phyloP scores from a whole-genome alignment of 2,113 vertebrate genomes.

The Indicator maculatus region DNA sequence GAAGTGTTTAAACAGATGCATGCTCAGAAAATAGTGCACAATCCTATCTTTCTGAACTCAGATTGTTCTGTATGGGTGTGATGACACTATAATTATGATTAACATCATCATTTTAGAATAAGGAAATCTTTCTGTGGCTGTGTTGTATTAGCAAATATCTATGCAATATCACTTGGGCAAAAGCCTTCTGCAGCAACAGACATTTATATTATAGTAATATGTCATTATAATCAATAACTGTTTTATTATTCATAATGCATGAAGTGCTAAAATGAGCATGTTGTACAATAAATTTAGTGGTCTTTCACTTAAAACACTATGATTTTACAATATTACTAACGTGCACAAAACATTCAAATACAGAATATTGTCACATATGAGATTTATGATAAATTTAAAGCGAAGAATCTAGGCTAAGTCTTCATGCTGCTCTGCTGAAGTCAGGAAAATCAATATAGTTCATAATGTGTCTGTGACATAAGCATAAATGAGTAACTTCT shows the following conservation, averaged over 20 bases:
- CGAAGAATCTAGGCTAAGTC: slow-evolving; percentile 45
- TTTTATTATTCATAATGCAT: slow-evolving; percentile 72
- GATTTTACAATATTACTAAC: slow-evolving; percentile 73
- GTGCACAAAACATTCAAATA: slow-evolving; percentile 63
- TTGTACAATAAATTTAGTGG: slow-evolving; percentile 57
- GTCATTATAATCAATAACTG: slow-evolving; percentile 72
- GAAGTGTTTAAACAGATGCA: not conserved
- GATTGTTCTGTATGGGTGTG: slow-evolving; percentile 27
- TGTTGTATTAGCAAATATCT: slow-evolving; percentile 31
- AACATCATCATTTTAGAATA: slow-evolving; percentile 45
- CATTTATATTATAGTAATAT: slow-evolving; percentile 65
- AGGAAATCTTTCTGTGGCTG: slow-evolving; percentile 24
- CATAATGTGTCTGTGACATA: slow-evolving; percentile 38
- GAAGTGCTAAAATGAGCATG: slow-evolving; percentile 51
- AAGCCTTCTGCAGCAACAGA: slow-evolving; percentile 19
- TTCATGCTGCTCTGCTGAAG: slow-evolving; percentile 46
- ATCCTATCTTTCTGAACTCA: slow-evolving; percentile 55
- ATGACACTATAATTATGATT: slow-evolving; percentile 61
- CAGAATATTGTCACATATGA: slow-evolving; percentile 59
- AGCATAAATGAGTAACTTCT: slow-evolving; percentile 29
- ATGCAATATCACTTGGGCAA: slow-evolving; percentile 36
- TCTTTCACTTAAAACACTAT: slow-evolving; percentile 59
- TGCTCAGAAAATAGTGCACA: not conserved
- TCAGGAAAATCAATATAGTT: slow-evolving; percentile 68
- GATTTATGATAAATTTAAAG: slow-evolving; percentile 69